Evolutionary conservation across 2,113 vertebrate genomes (phyloP).

Genomic region (Mormyrus lacerda): DNA sequence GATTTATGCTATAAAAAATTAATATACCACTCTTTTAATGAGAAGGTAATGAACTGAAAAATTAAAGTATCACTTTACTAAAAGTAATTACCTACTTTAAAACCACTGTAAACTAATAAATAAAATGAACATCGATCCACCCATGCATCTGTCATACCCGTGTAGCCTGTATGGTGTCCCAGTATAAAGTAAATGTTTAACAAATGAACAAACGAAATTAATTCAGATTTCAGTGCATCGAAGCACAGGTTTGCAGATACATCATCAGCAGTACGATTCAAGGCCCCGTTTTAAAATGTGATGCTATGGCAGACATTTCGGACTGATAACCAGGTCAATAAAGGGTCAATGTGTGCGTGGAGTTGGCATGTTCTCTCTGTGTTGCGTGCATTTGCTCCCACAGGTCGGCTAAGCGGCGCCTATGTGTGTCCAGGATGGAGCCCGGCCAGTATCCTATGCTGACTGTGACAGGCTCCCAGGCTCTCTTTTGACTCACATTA

Average conservation of each 20-base stretch:
- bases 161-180: not conserved
- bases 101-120: not conserved
- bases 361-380: not conserved
- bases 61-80: not conserved
- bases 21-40: not conserved
- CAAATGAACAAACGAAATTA: not conserved
- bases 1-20: not conserved
- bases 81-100: not conserved
- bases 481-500: not conserved
- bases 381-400: not conserved
- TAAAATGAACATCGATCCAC: not conserved
- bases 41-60: not conserved
- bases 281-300: not conserved
- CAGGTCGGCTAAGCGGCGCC: not conserved
- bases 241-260: not conserved
- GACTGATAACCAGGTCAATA: not conserved
- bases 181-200: not conserved
- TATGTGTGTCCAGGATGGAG: not conserved
- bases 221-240: not conserved
- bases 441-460: not conserved
- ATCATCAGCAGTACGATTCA: not conserved
- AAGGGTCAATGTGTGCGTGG: too few species aligned
- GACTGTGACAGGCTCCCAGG: not conserved
- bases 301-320: not conserved
- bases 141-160: not conserved